Evolutionary conservation across 2,797 vertebrate genomes (phyloP).

Genomic region (Tolypeutes matacus): DNA sequence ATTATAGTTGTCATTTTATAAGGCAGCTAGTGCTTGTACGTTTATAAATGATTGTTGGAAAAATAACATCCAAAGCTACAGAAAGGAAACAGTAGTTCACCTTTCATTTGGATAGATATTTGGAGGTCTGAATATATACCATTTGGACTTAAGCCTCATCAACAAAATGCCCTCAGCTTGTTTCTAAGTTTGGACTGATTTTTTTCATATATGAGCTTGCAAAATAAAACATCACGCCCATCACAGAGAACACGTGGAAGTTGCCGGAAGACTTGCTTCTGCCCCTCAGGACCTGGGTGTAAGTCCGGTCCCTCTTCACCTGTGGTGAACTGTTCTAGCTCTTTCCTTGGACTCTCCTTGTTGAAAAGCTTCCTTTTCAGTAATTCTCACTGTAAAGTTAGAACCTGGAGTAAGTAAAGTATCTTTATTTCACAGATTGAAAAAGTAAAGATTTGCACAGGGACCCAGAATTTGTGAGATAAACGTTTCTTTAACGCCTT

Average conservation of each 20-base stretch:
- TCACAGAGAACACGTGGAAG: background rate
- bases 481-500: background rate
- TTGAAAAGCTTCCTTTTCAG: background rate
- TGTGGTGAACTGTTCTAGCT: background rate
- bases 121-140: background rate
- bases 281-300: background rate
- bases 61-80: background rate
- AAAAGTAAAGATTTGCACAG: background rate
- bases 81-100: background rate
- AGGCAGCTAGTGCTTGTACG: background rate
- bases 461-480: background rate
- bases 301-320: background rate
- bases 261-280: conserved; percentile 19
- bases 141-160: background rate
- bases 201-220: background rate
- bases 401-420: background rate
- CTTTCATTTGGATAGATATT: background rate
- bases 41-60: conserved; percentile 20
- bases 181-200: conserved; percentile 35
- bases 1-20: conserved; percentile 13
- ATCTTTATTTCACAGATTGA: conserved; percentile 56
- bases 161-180: conserved; percentile 29
- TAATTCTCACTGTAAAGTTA: background rate
- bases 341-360: background rate
- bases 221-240: background rate